Evolutionary conservation across 1,140 invertebrate species (phyloP), one percentile per base, ranked within the genome.

Genomic region (Aphis gossypii): DNA sequence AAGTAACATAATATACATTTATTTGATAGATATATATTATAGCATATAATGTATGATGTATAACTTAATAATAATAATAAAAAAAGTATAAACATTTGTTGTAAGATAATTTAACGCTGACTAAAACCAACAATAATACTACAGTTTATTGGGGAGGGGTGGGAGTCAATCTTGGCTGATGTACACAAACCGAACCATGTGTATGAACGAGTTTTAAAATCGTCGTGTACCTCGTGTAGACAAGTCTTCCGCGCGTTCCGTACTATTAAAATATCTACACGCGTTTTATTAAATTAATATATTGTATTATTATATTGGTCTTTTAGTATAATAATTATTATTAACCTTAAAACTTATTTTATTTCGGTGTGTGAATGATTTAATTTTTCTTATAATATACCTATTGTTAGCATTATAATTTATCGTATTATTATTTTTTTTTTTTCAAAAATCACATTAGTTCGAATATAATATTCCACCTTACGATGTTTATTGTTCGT

Each of bases 181-280:
- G 92, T 93, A 84, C 82, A 93, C 92, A 93, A 93, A 84, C 76
- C 92, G 35, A 54, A 93, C 76, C 82, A 82, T 56, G 35, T 93
- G 92, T 93, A 82, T 86, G 90, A 93, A 93, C 92, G 92, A 93
- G 92, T 93, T 93, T 93, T 86, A 93, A 93, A 93, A 86, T 93
- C 92, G 76, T 38, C 92, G 92, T 44, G 82, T 51, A 21, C 82
- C 38, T 93, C 48, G 92, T 51, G 51, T n/a, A 93, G 92, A 86
- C 82, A 48, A 84, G 91, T 93, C 82, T 54, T 51, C 48, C 48
- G 21, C 54, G n/a, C 48, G 14, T 25, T 48, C 90, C 25, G 68
- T 8, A 56, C 35, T 44, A 87, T 87, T 46, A 30, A 68, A n/a
- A n/a, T 84, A 41, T 30, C 4, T 44, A 44, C 44, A 44, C 44